Evolutionary conservation across 2,113 vertebrate genomes (phyloP).

Genomic region (Alligator sinensis): DNA sequence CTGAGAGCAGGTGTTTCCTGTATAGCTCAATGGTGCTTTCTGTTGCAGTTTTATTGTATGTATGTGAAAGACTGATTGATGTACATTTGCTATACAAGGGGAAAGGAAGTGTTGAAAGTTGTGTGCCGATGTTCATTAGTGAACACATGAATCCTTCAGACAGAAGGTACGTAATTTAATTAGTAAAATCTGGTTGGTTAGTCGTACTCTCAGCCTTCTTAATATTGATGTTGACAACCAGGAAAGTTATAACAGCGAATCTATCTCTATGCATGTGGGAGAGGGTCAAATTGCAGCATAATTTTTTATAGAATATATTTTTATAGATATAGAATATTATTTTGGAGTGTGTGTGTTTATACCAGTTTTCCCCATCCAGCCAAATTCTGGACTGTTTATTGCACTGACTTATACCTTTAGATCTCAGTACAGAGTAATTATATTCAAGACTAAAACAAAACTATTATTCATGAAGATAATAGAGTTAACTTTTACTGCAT

Average conservation of each 20-base stretch:
- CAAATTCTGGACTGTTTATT: neutral
- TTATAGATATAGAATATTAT: neutral
- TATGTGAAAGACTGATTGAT: constrained; percentile 4
- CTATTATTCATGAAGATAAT: neutral
- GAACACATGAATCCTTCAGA: neutral
- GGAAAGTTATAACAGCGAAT: neutral
- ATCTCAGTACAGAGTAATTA: neutral
- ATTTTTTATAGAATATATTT: too few relatives aligned
- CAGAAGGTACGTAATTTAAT: neutral
- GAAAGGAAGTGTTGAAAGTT: neutral
- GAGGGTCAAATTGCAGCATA: too few relatives aligned
- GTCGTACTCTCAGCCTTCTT: neutral
- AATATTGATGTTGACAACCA: constrained; percentile 12
- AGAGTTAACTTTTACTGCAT: neutral
- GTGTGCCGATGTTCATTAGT: neutral
- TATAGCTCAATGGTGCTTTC: neutral
- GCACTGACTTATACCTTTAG: neutral
- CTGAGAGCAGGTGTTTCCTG: neutral
- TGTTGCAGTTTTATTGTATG: constrained; percentile 24
- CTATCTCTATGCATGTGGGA: neutral
- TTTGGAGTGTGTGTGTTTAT: neutral
- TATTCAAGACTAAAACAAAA: neutral
- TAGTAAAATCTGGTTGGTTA: neutral
- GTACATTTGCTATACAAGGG: neutral
- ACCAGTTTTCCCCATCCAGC: neutral